phyloP scores from a whole-genome alignment of 2,113 vertebrate genomes.

The Catagonus wagneri region DNA sequence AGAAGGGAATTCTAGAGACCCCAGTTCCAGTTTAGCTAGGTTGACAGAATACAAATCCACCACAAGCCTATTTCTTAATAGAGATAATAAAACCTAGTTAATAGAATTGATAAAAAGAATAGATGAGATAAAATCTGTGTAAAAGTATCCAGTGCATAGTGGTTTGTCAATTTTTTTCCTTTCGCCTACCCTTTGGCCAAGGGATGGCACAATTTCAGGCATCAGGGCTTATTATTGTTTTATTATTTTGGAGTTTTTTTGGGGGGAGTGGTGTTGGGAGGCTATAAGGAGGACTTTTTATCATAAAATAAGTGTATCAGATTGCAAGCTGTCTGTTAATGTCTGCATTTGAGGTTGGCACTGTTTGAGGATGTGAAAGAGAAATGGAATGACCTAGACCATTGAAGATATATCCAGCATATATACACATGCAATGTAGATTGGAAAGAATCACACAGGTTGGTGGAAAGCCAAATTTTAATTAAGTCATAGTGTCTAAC shows the following conservation, averaged over 20 bases:
- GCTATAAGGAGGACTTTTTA: neutral
- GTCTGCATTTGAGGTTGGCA: constrained; percentile 5
- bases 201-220: neutral
- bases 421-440: neutral
- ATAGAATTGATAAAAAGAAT: neutral
- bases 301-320: neutral
- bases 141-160: neutral
- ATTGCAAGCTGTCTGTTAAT: constrained; percentile 20
- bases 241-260: neutral
- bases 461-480: neutral
- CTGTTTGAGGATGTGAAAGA: neutral
- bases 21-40: constrained; percentile 18
- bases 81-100: neutral
- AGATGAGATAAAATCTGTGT: constrained; percentile 17
- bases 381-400: constrained; percentile 26
- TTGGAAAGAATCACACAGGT: neutral
- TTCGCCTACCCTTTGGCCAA: neutral
- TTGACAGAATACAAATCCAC: neutral
- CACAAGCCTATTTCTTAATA: neutral
- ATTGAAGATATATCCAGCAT: neutral
- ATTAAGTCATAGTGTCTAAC: constrained; percentile 43
- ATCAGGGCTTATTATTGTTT: neutral
- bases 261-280: neutral
- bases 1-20: neutral
- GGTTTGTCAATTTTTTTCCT: neutral